phyloP scores from a whole-genome alignment of 2,797 vertebrate genomes.

The Okamejei kenojei region DNA sequence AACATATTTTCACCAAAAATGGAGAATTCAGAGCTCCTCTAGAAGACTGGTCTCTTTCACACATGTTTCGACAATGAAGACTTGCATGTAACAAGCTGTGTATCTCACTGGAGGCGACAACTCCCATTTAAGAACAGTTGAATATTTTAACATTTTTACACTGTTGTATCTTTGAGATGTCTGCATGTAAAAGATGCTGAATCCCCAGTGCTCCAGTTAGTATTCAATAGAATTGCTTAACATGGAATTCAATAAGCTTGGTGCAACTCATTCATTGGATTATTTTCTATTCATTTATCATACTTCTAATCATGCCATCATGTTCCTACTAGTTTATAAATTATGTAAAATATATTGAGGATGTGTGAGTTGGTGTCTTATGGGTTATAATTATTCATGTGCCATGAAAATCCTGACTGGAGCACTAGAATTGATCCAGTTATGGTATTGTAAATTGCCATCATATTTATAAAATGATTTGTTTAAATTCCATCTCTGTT shows the following conservation, averaged over 20 bases:
- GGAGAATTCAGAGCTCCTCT: conserved; percentile 62
- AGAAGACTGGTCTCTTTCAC: conserved; percentile 67
- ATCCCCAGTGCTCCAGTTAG: conserved; percentile 62
- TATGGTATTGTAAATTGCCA: conserved; percentile 47
- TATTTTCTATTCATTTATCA: conserved; percentile 29
- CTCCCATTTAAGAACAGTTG: conserved; percentile 72
- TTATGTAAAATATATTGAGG: conserved; percentile 35
- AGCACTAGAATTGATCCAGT: conserved; percentile 54
- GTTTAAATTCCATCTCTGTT: neutral
- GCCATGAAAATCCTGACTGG: conserved; percentile 49
- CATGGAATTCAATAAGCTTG: conserved; percentile 40
- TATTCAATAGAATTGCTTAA: conserved; percentile 36
- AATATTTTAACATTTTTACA: conserved; percentile 59
- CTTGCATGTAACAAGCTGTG: conserved; percentile 73
- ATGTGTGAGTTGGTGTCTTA: conserved; percentile 47
- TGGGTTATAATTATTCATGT: conserved; percentile 48
- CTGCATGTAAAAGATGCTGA: conserved; percentile 72
- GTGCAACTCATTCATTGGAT: conserved; percentile 48
- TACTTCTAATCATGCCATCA: conserved; percentile 8
- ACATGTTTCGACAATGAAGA: conserved; percentile 86
- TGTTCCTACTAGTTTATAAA: conserved; percentile 28
- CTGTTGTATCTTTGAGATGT: conserved; percentile 50
- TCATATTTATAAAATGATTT: neutral
- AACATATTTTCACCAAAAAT: conserved; percentile 58
- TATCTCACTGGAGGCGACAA: conserved; percentile 64